A percentile compares a stretch with the other conserved stretches of the same genome.
These are phyloP conservation scores for Sesia apiformis DNA, from an alignment of 2,888 invertebrate species.

Conservation along the genomic window DNA sequence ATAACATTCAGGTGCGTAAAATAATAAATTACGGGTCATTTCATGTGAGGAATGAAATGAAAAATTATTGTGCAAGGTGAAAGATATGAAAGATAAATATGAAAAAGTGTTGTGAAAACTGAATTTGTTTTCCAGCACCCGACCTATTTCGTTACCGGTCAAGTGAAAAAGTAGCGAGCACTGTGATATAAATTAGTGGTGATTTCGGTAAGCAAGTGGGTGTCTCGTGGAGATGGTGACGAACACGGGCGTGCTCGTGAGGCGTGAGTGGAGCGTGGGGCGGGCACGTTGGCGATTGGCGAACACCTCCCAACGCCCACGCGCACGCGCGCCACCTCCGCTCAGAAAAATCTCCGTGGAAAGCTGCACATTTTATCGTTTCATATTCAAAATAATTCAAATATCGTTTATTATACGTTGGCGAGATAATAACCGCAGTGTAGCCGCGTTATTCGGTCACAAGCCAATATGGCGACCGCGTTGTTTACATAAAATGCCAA, in stretches of 20 bases:
- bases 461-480: too few species aligned
- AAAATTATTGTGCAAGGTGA: too few species aligned
- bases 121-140: not conserved
- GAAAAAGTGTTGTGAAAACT: not conserved
- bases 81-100: not conserved
- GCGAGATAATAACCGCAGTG: too few species aligned
- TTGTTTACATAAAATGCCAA: too few species aligned
- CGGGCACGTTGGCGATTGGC: slow-evolving; percentile 66
- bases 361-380: slow-evolving; percentile 26
- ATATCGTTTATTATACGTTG: too few species aligned
- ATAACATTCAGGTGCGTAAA: too few species aligned
- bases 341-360: slow-evolving; percentile 58
- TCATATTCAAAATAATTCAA: too few species aligned
- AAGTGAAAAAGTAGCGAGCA: slow-evolving; percentile 2
- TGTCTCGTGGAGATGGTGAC: slow-evolving; percentile 17
- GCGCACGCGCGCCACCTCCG: slow-evolving; percentile 58
- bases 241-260: slow-evolving; percentile 31
- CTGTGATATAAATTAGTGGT: slow-evolving; percentile 13
- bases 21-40: too few species aligned
- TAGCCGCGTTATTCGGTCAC: too few species aligned
- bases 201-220: slow-evolving; percentile 13
- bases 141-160: not conserved
- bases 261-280: slow-evolving; percentile 46
- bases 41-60: too few species aligned
- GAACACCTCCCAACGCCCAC: slow-evolving; percentile 74